A percentile compares a stretch with the other conserved stretches of the same genome.
These are phyloP conservation scores for Drosophila macrospina DNA, from an alignment of 2,888 invertebrate species.

Conservation along the genomic window DNA sequence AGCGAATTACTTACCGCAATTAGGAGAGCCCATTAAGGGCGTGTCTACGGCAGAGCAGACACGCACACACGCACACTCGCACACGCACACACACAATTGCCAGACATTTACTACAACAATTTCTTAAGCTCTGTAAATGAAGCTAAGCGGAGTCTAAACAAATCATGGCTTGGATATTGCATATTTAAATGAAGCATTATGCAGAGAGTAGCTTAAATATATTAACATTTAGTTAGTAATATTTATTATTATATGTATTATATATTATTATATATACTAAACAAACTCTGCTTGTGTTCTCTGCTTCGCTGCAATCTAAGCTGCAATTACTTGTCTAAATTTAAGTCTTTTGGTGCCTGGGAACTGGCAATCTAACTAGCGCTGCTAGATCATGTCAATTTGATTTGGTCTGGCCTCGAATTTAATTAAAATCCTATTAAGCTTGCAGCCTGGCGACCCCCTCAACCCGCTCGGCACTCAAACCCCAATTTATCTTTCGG, in stretches of 20 bases:
- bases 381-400: constrained; percentile 34
- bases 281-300: not conserved
- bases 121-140: not conserved
- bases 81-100: not conserved
- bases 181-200: no score
- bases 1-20: constrained; percentile 70
- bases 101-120: constrained; percentile 3
- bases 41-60: constrained; percentile 19
- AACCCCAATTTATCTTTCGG: constrained; percentile 4
- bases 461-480: not conserved
- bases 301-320: not conserved
- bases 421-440: constrained; percentile 83
- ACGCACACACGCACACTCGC: no score
- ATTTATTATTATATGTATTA: not conserved
- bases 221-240: no score
- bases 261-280: no score
- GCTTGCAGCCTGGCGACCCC: constrained; percentile 22
- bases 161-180: no score
- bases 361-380: not conserved
- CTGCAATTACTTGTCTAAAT: not conserved
- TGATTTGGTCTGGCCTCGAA: constrained; percentile 60
- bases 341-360: not conserved
- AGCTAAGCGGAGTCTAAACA: no score
- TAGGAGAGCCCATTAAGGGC: constrained; percentile 58
- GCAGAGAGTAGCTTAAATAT: no score